These are phyloP conservation scores for Hemicordylus capensis DNA, from an alignment of 2,113 vertebrate genomes.

Conservation along the genomic window DNA sequence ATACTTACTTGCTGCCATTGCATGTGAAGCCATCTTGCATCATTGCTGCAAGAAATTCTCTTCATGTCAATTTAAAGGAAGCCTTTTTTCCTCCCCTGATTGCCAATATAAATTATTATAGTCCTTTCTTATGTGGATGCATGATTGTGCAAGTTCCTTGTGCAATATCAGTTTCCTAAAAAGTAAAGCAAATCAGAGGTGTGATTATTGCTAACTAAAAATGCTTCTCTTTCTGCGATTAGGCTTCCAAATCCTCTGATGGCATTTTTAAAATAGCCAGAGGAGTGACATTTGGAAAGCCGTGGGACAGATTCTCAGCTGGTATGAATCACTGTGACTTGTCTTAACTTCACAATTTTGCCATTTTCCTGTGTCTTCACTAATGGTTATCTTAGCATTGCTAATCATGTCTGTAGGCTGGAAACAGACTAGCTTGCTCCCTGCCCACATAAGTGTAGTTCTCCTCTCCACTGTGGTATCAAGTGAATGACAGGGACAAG, in stretches of 20 bases:
- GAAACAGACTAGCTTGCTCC: background rate
- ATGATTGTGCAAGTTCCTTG: background rate
- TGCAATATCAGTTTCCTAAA: background rate
- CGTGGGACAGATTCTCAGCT: slow-evolving; percentile 11
- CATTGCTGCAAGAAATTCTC: background rate
- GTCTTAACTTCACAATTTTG: slow-evolving; percentile 11
- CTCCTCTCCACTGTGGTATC: background rate
- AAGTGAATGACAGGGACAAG: background rate
- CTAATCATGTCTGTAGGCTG: slow-evolving; percentile 10
- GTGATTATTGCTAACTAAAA: background rate
- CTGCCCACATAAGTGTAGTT: background rate
- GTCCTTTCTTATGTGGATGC: background rate
- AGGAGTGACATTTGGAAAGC: background rate
- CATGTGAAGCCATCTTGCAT: too few species aligned
- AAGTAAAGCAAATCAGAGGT: background rate
- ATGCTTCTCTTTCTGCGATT: background rate
- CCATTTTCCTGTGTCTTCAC: background rate
- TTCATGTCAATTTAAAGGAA: background rate
- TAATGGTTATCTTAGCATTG: slow-evolving; percentile 17
- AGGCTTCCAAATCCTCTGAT: background rate
- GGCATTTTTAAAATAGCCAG: slow-evolving; percentile 20
- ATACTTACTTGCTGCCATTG: too few species aligned
- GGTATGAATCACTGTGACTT: slow-evolving; percentile 10
- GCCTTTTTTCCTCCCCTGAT: background rate
- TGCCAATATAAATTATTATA: background rate